phyloP scores from a whole-genome alignment of 2,797 vertebrate species.

The Microcaecilia unicolor region DNA sequence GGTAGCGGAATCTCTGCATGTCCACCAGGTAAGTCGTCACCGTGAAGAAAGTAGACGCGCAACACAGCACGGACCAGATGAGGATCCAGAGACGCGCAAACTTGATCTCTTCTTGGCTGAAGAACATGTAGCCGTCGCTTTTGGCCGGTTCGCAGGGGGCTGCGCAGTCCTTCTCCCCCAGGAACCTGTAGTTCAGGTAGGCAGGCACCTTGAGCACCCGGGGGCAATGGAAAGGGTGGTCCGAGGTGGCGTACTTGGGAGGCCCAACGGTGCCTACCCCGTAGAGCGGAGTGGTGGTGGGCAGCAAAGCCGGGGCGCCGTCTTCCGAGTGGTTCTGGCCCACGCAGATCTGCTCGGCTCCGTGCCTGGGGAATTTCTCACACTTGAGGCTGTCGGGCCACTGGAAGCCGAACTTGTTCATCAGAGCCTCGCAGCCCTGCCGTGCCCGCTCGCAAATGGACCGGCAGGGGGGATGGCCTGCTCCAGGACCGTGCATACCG shows the following conservation, averaged over 20 bases:
- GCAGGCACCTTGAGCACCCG: conserved; percentile 75
- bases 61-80: conserved; percentile 88
- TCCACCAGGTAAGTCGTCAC: conserved; percentile 92
- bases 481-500: conserved; percentile 67
- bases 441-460: conserved; percentile 87
- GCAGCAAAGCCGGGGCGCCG: too few species aligned
- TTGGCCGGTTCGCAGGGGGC: conserved; percentile 85
- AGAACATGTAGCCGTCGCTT: conserved; percentile 83
- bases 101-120: conserved; percentile 81
- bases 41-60: conserved; percentile 88
- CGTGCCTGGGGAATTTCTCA: conserved; percentile 86
- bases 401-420: conserved; percentile 94
- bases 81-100: conserved; percentile 92
- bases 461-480: conserved; percentile 87
- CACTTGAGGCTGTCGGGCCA: conserved; percentile 86
- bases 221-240: conserved; percentile 77
- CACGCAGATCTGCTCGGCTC: conserved; percentile 84
- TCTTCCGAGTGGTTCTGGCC: conserved; percentile 85
- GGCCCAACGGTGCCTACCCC: conserved; percentile 48
- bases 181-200: conserved; percentile 86
- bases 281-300: too few species aligned
- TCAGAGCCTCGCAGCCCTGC: conserved; percentile 88
- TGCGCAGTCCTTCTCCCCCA: conserved; percentile 80
- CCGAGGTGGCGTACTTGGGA: conserved; percentile 50
- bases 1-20: conserved; percentile 95